Evolutionary conservation across 1,140 invertebrate species (phyloP).

Genomic region (Achroia grisella): DNA sequence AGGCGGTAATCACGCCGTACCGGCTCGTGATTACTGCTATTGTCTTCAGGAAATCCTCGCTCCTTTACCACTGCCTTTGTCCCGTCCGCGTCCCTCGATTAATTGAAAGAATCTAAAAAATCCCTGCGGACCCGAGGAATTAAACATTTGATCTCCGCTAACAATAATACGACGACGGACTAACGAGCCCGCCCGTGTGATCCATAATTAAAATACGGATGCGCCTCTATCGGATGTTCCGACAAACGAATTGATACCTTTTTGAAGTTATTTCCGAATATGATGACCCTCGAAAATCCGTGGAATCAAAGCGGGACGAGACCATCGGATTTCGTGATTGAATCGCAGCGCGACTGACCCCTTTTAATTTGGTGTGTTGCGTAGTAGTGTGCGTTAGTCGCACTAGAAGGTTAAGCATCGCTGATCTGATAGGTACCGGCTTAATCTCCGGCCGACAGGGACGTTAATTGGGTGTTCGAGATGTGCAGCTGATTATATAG

Average conservation of each 20-base stretch:
- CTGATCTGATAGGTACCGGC: slow-evolving; percentile 16
- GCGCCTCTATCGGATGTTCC: not conserved
- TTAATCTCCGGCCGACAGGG: slow-evolving; percentile 21
- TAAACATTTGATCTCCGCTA: slow-evolving; percentile 12
- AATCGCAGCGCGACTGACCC: slow-evolving; percentile 23
- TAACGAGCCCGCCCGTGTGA: not conserved
- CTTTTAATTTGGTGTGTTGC: slow-evolving; percentile 21
- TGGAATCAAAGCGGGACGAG: slow-evolving; percentile 7
- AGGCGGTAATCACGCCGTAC: slow-evolving; percentile 23
- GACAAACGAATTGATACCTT: slow-evolving; percentile 7
- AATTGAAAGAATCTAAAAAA: slow-evolving; percentile 41
- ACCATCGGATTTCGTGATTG: slow-evolving; percentile 24
- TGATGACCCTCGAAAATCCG: slow-evolving; percentile 11
- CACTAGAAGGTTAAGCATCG: slow-evolving; percentile 21
- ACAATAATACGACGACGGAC: slow-evolving; percentile 3
- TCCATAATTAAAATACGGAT: not conserved
- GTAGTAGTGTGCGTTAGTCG: slow-evolving; percentile 9
- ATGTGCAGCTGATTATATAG: slow-evolving; percentile 17
- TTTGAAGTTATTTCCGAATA: slow-evolving; percentile 8
- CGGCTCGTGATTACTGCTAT: slow-evolving; percentile 44
- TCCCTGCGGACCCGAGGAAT: slow-evolving; percentile 5
- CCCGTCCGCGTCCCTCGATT: slow-evolving; percentile 28
- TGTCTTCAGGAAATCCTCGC: slow-evolving; percentile 48
- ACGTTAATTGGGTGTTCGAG: slow-evolving; percentile 33
- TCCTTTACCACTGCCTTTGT: slow-evolving; percentile 39